Percentiles rank a stretch among this genome's conserved stretches.
These are phyloP conservation scores for Coreoperca whiteheadi DNA, from an alignment of 2,113 vertebrate species.

Conservation along the genomic window DNA sequence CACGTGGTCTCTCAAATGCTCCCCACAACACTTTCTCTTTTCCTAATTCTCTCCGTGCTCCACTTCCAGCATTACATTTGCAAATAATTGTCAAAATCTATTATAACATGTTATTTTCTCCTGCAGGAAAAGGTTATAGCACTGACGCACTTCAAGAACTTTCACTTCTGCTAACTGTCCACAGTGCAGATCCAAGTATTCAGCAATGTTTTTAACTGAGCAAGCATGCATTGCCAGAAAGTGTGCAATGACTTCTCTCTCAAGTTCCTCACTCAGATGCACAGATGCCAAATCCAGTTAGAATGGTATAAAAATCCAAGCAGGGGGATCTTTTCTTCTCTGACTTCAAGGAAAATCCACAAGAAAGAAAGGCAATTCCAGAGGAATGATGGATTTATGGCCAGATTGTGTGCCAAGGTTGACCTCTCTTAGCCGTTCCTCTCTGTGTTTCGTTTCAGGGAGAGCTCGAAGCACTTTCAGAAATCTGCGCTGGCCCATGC, in stretches of 20 bases:
- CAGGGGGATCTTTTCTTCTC: not conserved
- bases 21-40: constrained; percentile 8
- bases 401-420: constrained; percentile 4
- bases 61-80: not conserved
- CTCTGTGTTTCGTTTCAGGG: constrained; percentile 8
- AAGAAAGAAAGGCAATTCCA: constrained; percentile 32
- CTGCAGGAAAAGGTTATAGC: not conserved
- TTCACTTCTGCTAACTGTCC: constrained; percentile 45
- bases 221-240: constrained; percentile 8
- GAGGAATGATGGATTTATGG: not conserved
- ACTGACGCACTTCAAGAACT: not conserved
- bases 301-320: not conserved
- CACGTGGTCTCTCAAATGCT: constrained; percentile 25
- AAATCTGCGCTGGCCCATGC: constrained; percentile 2
- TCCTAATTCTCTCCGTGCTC: not conserved
- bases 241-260: constrained; percentile 32
- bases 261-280: constrained; percentile 33
- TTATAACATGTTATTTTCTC: not conserved
- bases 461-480: constrained; percentile 25
- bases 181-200: constrained; percentile 11
- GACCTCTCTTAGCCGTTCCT: constrained; percentile 42
- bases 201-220: constrained; percentile 19
- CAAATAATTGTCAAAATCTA: not conserved
- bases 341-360: constrained; percentile 21
- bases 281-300: constrained; percentile 23